phyloP scores from a whole-genome alignment of 1,140 invertebrate species.

The Formica selysi region DNA sequence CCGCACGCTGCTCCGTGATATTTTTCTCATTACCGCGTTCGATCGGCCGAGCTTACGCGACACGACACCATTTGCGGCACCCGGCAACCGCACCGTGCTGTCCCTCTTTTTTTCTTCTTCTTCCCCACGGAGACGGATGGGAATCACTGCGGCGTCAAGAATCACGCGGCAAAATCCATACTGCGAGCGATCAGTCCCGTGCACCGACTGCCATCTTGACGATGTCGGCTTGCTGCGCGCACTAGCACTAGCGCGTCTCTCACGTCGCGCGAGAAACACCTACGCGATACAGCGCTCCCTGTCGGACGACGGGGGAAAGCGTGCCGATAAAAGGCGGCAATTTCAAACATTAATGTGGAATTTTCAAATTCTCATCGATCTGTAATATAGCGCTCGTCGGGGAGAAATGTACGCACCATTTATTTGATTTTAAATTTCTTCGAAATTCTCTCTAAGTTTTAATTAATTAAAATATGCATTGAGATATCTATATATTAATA shows the following conservation, averaged over 20 bases:
- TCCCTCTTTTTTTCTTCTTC: background rate
- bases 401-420: no score
- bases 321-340: background rate
- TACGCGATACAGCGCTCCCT: background rate
- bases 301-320: background rate
- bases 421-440: no score
- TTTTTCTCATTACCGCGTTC: conserved; percentile 79
- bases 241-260: conserved; percentile 59
- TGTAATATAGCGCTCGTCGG: no score
- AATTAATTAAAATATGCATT: no score
- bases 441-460: no score
- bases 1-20: conserved; percentile 67
- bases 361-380: background rate
- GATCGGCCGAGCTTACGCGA: conserved; percentile 53
- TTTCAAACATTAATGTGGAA: background rate
- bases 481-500: no score
- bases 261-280: conserved; percentile 32
- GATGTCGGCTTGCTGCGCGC: conserved; percentile 66
- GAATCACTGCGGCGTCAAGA: conserved; percentile 43
- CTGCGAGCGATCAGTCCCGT: conserved; percentile 73
- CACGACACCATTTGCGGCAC: conserved; percentile 53
- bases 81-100: conserved; percentile 23
- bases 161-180: conserved; percentile 83
- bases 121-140: background rate
- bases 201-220: conserved; percentile 82